A percentile compares a stretch with the other conserved stretches of the same genome.
Evolutionary conservation across 2,797 vertebrate genomes (phyloP).

Genomic region (Ceryle rudis): DNA sequence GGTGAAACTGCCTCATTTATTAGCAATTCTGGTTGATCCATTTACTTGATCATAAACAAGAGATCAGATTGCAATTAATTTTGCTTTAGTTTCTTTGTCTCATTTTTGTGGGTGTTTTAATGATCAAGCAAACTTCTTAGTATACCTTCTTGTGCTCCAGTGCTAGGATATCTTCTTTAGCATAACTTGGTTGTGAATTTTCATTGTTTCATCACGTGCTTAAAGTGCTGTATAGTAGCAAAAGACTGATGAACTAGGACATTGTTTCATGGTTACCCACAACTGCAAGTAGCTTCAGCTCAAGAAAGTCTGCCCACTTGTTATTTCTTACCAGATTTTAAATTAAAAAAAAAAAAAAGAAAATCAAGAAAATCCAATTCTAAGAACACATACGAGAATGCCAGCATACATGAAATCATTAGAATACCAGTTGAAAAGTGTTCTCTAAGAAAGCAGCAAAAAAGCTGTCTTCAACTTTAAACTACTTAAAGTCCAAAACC

Average conservation of each 20-base stretch:
- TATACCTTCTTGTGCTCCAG: background rate
- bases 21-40: background rate
- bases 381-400: background rate
- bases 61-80: background rate
- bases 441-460: background rate
- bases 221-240: accelerated
- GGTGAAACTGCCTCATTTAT: background rate
- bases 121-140: background rate
- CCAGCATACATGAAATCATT: background rate
- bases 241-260: background rate
- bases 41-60: background rate
- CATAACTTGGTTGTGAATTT: background rate
- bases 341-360: background rate
- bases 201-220: background rate
- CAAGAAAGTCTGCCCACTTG: background rate
- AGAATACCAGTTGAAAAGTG: background rate
- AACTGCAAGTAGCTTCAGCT: background rate
- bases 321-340: background rate
- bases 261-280: background rate
- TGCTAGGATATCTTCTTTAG: background rate
- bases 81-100: background rate
- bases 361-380: background rate
- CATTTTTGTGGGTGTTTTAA: too few relatives aligned
- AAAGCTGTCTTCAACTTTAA: background rate
- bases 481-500: background rate